phyloP scores from a whole-genome alignment of 1,140 invertebrate genomes.

The Phymorhynchus buccinoides region DNA sequence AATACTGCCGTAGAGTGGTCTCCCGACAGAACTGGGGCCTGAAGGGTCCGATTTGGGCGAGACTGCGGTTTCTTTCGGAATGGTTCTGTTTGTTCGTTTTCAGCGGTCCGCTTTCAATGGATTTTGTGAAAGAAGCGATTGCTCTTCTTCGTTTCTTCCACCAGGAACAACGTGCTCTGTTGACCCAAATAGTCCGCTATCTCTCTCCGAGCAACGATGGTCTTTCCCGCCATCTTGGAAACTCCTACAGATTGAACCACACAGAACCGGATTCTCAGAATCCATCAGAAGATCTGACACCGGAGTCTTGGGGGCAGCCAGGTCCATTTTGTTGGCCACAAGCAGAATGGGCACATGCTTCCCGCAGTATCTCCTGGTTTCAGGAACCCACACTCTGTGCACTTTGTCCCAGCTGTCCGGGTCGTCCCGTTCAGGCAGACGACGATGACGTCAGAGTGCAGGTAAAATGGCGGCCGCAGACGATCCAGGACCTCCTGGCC shows the following conservation, averaged over 20 bases:
- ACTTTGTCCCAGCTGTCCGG: slow-evolving; percentile 95
- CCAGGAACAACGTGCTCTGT: neutral
- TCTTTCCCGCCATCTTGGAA: neutral
- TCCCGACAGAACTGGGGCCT: neutral
- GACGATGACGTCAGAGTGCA: slow-evolving; percentile 85
- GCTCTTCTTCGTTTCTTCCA: neutral
- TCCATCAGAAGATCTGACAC: neutral
- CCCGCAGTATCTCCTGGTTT: slow-evolving; percentile 95
- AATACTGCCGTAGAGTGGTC: slow-evolving; percentile 82
- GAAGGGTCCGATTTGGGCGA: neutral
- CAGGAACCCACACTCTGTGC: slow-evolving; percentile 82
- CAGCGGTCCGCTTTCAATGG: neutral
- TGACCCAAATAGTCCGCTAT: neutral
- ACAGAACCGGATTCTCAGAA: neutral
- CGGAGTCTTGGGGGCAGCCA: slow-evolving; percentile 72
- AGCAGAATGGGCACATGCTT: slow-evolving; percentile 95
- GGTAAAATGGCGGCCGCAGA: slow-evolving; percentile 94
- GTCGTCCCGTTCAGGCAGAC: slow-evolving; percentile 59
- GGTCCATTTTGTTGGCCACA: slow-evolving; percentile 77
- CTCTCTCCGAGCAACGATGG: neutral
- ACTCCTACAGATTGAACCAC: neutral
- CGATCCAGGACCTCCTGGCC: slow-evolving; percentile 93
- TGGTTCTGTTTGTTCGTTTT: neutral
- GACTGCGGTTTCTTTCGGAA: no score
- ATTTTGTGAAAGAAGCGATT: neutral